A percentile compares a stretch with the other conserved stretches of the same genome.
These are phyloP conservation scores for Catocala sponsa DNA, from an alignment of 2,888 invertebrate species.

Conservation along the genomic window DNA sequence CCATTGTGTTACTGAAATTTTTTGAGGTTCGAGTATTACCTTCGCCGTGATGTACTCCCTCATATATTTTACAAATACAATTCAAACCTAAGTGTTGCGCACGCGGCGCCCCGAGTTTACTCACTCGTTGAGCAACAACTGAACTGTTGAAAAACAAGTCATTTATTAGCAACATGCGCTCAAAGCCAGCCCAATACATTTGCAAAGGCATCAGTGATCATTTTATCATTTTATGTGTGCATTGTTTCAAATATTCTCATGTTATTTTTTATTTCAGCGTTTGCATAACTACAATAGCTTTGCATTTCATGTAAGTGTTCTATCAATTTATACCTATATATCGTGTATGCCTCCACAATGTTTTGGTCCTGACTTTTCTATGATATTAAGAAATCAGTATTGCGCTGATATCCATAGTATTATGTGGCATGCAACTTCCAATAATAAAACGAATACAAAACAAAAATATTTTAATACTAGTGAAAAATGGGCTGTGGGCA, in stretches of 20 bases:
- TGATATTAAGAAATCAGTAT: slow-evolving; percentile 77
- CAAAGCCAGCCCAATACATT: slow-evolving; percentile 80
- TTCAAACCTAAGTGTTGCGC: slow-evolving; percentile 87
- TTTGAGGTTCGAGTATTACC: slow-evolving; percentile 85
- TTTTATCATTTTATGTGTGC: slow-evolving; percentile 5
- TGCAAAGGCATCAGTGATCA: slow-evolving; percentile 68
- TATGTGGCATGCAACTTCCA: slow-evolving; percentile 83
- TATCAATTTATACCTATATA: slow-evolving; percentile 10
- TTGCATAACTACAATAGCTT: slow-evolving; percentile 9
- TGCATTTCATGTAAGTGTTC: slow-evolving; percentile 8
- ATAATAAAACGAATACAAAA: slow-evolving; percentile 54
- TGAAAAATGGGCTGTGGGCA: slow-evolving; percentile 43
- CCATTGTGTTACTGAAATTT: slow-evolving; percentile 73
- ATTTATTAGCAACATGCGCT: slow-evolving; percentile 88
- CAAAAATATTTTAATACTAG: slow-evolving; percentile 46
- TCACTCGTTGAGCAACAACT: slow-evolving; percentile 87
- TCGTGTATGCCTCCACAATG: slow-evolving; percentile 73
- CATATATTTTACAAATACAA: slow-evolving; percentile 86
- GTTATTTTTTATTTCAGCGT: slow-evolving; percentile 2
- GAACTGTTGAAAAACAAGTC: slow-evolving; percentile 88
- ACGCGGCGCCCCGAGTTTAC: slow-evolving; percentile 87
- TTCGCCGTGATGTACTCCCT: slow-evolving; percentile 84
- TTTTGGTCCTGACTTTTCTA: slow-evolving; percentile 80
- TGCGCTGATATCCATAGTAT: slow-evolving; percentile 80
- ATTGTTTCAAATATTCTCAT: background rate